Evolutionary conservation across 2,113 vertebrate genomes (phyloP).

Genomic region (Excalfactoria chinensis): DNA sequence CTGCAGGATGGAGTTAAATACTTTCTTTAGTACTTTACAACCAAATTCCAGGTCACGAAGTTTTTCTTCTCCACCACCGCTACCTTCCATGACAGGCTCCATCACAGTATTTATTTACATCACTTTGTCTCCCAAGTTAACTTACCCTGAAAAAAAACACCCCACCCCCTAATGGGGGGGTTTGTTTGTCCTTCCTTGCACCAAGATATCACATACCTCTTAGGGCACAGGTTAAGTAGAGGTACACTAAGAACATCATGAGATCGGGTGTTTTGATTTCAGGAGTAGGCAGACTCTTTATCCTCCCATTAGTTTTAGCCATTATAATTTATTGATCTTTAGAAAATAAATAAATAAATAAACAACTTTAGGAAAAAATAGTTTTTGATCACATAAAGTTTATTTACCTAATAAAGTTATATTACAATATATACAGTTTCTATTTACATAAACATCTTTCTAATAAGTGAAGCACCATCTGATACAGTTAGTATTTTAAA

Average conservation of each 20-base stretch:
- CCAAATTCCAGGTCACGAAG: not conserved
- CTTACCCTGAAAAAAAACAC: not conserved
- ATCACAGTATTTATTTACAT: not conserved
- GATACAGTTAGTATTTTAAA: slow-evolving; percentile 19
- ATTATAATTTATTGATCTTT: not conserved
- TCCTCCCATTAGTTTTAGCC: not conserved
- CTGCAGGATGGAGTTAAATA: not conserved
- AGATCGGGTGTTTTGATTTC: not conserved
- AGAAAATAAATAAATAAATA: not conserved
- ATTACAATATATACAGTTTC: slow-evolving; percentile 72
- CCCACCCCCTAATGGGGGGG: not conserved
- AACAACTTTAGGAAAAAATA: not conserved
- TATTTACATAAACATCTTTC: slow-evolving; percentile 53
- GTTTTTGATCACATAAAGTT: slow-evolving; percentile 28
- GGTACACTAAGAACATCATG: not conserved
- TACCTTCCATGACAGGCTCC: not conserved
- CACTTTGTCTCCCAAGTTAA: not conserved
- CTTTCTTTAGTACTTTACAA: not conserved
- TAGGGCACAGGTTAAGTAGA: not conserved
- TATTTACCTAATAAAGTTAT: slow-evolving; percentile 58
- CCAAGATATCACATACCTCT: not conserved
- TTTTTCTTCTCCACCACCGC: not conserved
- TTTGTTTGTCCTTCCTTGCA: no score
- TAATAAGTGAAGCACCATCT: slow-evolving; percentile 47
- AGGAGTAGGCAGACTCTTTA: not conserved